Evolutionary conservation across 2,113 vertebrate genomes (phyloP).

Genomic region (Vidua macroura): DNA sequence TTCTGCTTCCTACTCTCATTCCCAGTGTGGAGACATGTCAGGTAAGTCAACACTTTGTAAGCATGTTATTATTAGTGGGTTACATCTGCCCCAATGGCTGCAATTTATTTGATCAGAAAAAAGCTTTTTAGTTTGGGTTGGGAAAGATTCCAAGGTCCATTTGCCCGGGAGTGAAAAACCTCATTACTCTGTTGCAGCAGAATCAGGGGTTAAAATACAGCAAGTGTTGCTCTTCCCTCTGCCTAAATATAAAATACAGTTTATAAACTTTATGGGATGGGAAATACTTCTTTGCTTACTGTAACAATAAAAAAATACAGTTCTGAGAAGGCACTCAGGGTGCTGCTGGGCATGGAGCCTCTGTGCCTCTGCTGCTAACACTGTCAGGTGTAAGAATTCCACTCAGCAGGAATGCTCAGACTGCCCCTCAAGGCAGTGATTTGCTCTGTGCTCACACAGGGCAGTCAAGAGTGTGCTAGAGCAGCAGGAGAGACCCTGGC

Average conservation of each 20-base stretch:
- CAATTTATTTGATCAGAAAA: neutral
- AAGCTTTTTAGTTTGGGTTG: neutral
- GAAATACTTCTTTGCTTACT: neutral
- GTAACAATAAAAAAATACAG: neutral
- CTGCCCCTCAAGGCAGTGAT: neutral
- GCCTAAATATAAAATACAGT: neutral
- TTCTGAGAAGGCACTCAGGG: neutral
- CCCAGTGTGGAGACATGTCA: neutral
- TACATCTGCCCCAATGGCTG: neutral
- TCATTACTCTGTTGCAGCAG: neutral
- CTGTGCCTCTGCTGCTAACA: neutral
- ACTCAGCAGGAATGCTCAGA: neutral
- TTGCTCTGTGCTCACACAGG: neutral
- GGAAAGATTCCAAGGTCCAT: neutral
- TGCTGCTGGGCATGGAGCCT: neutral
- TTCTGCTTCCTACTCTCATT: conserved; percentile 30
- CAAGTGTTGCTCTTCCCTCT: neutral
- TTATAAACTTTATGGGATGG: neutral
- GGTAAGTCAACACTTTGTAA: neutral
- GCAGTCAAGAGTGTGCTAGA: conserved; percentile 40
- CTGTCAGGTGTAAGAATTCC: neutral
- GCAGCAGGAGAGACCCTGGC: neutral
- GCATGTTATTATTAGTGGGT: neutral
- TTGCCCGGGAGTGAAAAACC: neutral
- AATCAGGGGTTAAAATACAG: neutral